These are phyloP conservation scores for Equus przewalskii DNA, from an alignment of 2,113 vertebrate species.

Conservation along the genomic window DNA sequence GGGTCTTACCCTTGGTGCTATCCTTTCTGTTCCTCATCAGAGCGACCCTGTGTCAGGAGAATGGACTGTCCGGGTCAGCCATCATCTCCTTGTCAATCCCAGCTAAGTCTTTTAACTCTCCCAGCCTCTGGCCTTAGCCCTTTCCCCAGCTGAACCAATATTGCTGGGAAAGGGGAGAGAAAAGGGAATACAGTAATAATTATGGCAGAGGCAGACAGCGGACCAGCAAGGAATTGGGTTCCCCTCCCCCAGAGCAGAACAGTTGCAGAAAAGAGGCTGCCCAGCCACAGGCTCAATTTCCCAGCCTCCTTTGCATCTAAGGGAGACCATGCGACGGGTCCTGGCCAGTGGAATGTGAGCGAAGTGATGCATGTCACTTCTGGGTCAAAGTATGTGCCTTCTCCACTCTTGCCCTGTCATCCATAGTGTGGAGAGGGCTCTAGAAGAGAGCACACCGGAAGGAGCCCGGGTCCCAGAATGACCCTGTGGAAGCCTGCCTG, in stretches of 20 bases:
- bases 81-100: background rate
- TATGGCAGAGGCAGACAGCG: background rate
- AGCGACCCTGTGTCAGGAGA: background rate
- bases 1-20: background rate
- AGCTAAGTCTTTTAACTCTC: background rate
- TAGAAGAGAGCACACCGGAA: background rate
- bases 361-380: background rate
- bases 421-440: background rate
- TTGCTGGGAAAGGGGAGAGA: background rate
- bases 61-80: background rate
- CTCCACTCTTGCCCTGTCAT: too few relatives aligned
- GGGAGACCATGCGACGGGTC: background rate
- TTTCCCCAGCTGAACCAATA: background rate
- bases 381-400: background rate
- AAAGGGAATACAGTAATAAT: background rate
- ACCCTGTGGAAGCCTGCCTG: background rate
- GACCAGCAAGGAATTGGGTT: background rate
- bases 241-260: background rate
- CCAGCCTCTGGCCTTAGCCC: background rate
- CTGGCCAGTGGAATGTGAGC: background rate
- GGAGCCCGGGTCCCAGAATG: background rate
- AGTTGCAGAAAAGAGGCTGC: background rate
- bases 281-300: background rate
- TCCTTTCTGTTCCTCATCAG: background rate
- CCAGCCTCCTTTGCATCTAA: background rate